Conservation (phyloP, 2,113 vertebrate genomes). For the Oncorhynchus masou region DNA sequence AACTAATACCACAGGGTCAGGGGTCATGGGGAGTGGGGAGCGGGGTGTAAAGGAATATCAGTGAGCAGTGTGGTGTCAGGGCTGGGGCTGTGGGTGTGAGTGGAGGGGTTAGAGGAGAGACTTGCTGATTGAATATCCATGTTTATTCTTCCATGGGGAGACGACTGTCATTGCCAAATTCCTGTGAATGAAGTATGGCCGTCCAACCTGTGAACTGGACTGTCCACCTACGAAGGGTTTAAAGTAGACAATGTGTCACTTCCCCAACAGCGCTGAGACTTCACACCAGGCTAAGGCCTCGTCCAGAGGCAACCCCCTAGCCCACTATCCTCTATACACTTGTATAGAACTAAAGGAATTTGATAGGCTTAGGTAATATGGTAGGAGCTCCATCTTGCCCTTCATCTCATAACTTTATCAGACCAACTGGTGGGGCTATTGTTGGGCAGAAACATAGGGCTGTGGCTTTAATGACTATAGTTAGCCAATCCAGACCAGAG, state of each 20-base stretch:
- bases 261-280: constrained; percentile 38
- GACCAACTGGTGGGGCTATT: too few relatives aligned
- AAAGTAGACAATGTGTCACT: constrained; percentile 42
- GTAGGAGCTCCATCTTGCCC: too few relatives aligned
- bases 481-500: background rate
- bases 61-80: background rate
- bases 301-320: background rate
- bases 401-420: too few relatives aligned
- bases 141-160: constrained; percentile 69
- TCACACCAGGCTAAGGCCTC: constrained; percentile 18
- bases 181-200: constrained; percentile 70
- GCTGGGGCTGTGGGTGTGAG: background rate
- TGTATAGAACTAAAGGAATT: too few relatives aligned
- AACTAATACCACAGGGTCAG: constrained; percentile 15
- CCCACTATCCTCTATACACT: background rate
- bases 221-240: constrained; percentile 54
- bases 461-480: too few relatives aligned
- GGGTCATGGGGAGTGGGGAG: background rate
- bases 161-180: constrained; percentile 75
- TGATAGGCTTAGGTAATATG: too few relatives aligned
- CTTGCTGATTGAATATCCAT: constrained; percentile 65
- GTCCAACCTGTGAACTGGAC: constrained; percentile 57
- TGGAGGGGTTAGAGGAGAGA: constrained; percentile 33
- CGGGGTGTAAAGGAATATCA: background rate
- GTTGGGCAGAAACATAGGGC: too few relatives aligned